Base-by-base conservation (phyloP, 1,140 invertebrate genomes). In the Atta texana region DNA sequence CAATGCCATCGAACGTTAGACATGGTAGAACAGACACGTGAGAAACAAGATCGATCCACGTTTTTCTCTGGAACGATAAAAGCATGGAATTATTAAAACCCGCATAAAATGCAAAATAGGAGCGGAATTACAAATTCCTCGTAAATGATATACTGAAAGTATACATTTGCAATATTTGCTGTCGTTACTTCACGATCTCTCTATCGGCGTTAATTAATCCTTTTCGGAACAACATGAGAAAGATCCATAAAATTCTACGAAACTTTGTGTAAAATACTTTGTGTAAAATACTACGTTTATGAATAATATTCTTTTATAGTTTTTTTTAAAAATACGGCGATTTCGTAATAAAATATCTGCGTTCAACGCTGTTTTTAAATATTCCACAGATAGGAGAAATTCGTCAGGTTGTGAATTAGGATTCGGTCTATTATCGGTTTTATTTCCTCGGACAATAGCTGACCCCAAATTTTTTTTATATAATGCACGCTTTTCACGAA, bases 61-160 rank as follows among this genome's bases (percentile, higher is more conserved):
- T 74, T 55, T 78, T 66, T 66, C 18, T 76, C n/a, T 21, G 31
- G 18, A n/a, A 51, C 34, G 66, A 57, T 44, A 57, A 82, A 44
- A 57, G 68, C 18, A 18, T 10, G 55, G 55, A 49, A 74, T 74
- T 82, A 75, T 49, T 59, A 75, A 63, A 16, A 59, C 10, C 49
- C 3, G 21, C 55, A n/a, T 84, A 75, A 75, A 84, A 75, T 61
- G 69, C 39, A 34, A 49, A 84, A 75, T 75, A 75, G 55, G 44
- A 61, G 69, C 69, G 28, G 49, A 81, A 84, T 75, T 74, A 75
- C 34, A 21, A 51, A 39, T 39, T 39, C 68, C 68, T 74, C 44
- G 1, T 74, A 72, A 82, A 82, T 59, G 53, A 14, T 31, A 68
- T 8, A 31, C 18, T 34, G 44, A 82, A 31, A 61, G 39, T 44